Conservation (phyloP, 2,113 vertebrate genomes). For the Ancistrus triradiatus region DNA sequence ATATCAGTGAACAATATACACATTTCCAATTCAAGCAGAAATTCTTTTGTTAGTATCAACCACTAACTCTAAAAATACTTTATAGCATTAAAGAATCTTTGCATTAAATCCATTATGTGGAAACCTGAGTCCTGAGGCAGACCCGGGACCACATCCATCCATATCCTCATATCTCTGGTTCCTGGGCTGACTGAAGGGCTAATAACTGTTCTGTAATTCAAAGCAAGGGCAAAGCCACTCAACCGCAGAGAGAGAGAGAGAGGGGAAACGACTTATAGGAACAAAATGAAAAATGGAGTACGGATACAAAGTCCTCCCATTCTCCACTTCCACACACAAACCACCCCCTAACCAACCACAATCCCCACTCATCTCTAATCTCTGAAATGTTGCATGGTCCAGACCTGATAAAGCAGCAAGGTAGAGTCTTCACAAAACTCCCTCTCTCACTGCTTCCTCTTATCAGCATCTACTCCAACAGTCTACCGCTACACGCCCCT, state of each 20-base stretch:
- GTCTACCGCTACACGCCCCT: too few species aligned
- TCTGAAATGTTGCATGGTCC: conserved; percentile 4
- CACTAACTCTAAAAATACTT: too few species aligned
- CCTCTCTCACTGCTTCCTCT: not conserved
- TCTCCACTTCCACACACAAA: not conserved
- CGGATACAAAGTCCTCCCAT: not conserved
- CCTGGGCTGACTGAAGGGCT: too few species aligned
- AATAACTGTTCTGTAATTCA: not conserved
- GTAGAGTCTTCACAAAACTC: not conserved
- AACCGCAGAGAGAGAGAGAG: not conserved
- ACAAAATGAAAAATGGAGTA: not conserved
- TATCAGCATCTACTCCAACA: not conserved
- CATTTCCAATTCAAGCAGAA: too few species aligned
- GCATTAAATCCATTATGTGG: too few species aligned
- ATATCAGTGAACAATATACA: too few species aligned
- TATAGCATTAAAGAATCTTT: too few species aligned
- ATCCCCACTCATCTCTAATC: conserved; percentile 9
- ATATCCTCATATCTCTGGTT: too few species aligned
- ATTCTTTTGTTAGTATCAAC: too few species aligned
- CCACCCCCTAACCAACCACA: not conserved
- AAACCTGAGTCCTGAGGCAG: too few species aligned
- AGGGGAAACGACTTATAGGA: not conserved
- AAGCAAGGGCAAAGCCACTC: conserved; percentile 6
- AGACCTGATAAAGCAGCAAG: conserved; percentile 14
- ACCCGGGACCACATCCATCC: too few species aligned